These are phyloP conservation scores for Octodon degus DNA, from an alignment of 2,113 vertebrate species.

Conservation along the genomic window DNA sequence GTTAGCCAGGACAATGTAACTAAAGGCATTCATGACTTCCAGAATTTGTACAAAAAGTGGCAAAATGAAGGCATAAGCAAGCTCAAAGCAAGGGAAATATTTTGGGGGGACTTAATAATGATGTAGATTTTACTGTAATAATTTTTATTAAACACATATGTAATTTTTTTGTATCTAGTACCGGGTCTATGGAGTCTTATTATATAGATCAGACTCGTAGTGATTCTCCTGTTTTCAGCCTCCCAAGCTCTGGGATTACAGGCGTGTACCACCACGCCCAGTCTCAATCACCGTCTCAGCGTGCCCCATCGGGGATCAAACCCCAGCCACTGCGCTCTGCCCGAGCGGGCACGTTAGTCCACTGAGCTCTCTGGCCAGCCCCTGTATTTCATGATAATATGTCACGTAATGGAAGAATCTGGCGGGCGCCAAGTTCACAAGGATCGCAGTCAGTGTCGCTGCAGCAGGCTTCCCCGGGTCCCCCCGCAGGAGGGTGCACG, in stretches of 20 bases:
- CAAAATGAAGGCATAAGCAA: neutral
- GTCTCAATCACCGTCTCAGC: too few relatives aligned
- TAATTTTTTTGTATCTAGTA: too few relatives aligned
- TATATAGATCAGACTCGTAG: too few relatives aligned
- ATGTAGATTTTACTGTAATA: neutral
- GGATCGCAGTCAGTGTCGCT: neutral
- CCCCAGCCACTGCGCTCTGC: too few relatives aligned
- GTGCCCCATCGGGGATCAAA: too few relatives aligned
- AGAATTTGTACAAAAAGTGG: neutral
- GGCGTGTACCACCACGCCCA: too few relatives aligned
- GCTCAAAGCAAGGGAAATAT: neutral
- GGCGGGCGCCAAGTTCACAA: neutral
- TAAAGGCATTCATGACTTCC: neutral
- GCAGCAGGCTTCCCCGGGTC: neutral
- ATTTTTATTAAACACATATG: neutral
- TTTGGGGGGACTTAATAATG: neutral
- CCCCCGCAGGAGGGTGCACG: fast-evolving
- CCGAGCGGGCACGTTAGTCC: too few relatives aligned
- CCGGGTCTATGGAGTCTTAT: too few relatives aligned
- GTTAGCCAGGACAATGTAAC: neutral
- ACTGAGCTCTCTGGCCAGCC: too few relatives aligned
- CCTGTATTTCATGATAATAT: neutral
- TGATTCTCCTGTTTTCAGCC: too few relatives aligned
- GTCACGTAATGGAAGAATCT: neutral
- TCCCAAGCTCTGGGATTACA: too few relatives aligned